A percentile compares a stretch with the other conserved stretches of the same genome.
These are phyloP conservation scores for Stenolophus ochropezus DNA, from an alignment of 2,888 invertebrate species.

Conservation along the genomic window DNA sequence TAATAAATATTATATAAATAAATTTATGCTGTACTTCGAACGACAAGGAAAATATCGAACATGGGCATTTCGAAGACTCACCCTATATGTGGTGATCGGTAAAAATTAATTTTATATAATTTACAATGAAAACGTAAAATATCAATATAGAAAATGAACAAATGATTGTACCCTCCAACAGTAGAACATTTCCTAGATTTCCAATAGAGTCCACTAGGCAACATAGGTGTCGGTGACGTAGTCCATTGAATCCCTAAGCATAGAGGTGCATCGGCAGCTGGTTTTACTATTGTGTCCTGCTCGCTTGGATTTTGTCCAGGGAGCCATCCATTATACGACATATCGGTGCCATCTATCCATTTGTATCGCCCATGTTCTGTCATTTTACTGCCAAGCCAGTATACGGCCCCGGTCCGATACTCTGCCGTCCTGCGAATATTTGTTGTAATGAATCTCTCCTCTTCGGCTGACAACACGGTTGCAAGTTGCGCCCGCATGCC, in stretches of 20 bases:
- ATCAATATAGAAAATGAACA: no score
- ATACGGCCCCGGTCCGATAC: slow-evolving; percentile 82
- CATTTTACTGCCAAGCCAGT: slow-evolving; percentile 83
- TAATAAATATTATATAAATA: no score
- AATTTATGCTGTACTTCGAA: no score
- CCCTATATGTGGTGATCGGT: no score
- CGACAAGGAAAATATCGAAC: no score
- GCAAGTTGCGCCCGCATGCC: slow-evolving; percentile 83
- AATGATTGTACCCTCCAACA: slow-evolving; percentile 79
- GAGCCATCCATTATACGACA: slow-evolving; percentile 71
- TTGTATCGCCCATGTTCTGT: slow-evolving; percentile 73
- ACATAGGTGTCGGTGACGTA: slow-evolving; percentile 78
- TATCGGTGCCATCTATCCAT: slow-evolving; percentile 81
- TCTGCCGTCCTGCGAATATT: slow-evolving; percentile 82
- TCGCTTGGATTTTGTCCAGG: slow-evolving; percentile 69
- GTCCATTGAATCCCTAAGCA: slow-evolving; percentile 81
- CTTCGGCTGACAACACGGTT: slow-evolving; percentile 81
- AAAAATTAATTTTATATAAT: no score
- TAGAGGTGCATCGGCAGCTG: slow-evolving; percentile 64
- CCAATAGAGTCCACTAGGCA: slow-evolving; percentile 85
- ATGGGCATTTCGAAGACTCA: no score
- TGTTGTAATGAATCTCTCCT: slow-evolving; percentile 82
- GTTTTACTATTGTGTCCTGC: slow-evolving; percentile 66
- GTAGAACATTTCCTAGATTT: slow-evolving; percentile 78
- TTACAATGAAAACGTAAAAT: no score